phyloP scores from a whole-genome alignment of 2,113 vertebrate species.

The Struthidea cinerea region DNA sequence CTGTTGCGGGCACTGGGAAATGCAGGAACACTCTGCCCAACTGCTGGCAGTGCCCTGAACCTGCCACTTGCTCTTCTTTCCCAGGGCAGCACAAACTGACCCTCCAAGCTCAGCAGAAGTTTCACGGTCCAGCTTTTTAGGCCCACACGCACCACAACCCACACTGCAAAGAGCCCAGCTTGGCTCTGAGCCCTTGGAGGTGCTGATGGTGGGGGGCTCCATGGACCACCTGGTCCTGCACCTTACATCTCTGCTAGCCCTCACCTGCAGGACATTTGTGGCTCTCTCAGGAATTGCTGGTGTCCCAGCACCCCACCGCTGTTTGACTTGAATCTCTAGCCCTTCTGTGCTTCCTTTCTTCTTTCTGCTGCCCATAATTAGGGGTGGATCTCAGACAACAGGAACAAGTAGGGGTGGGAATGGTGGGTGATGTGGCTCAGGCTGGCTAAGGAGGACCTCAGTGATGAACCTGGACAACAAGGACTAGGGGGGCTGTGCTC shows the following conservation, averaged over 20 bases:
- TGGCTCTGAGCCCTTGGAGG: not conserved
- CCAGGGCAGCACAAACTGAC: not conserved
- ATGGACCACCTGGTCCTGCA: not conserved
- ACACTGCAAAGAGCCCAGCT: not conserved
- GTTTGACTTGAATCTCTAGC: not conserved
- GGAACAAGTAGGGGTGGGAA: not conserved
- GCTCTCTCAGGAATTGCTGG: not conserved
- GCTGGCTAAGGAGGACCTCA: not conserved
- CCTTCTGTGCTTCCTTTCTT: not conserved
- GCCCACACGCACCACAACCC: rapidly evolving
- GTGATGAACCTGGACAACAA: not conserved
- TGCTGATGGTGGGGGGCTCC: not conserved
- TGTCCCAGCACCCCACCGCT: not conserved
- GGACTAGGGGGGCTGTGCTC: not conserved
- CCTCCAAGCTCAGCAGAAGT: not conserved
- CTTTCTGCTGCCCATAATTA: not conserved
- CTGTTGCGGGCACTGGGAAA: not conserved
- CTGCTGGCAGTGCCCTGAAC: not conserved
- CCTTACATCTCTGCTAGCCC: not conserved
- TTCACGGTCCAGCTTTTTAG: not conserved
- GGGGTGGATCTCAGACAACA: not conserved
- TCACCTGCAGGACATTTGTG: not conserved
- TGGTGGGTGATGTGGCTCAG: not conserved
- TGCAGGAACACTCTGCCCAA: not conserved
- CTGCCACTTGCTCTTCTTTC: not conserved